Evolutionary conservation across 2,888 invertebrate genomes (phyloP).

Genomic region (Tromatobia lineatoria): DNA sequence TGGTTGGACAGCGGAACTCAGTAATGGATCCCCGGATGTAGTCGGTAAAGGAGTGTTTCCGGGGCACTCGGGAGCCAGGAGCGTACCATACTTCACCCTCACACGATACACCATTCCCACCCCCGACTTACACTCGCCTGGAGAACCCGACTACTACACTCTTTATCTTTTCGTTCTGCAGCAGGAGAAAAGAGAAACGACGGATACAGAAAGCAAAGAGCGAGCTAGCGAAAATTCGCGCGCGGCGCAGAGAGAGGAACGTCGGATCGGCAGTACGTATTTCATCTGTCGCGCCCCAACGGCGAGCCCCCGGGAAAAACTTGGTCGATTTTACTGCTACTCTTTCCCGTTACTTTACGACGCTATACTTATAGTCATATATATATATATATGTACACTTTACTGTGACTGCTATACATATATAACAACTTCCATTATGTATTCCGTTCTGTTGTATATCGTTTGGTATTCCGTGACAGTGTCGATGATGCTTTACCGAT

Average conservation of each 20-base stretch:
- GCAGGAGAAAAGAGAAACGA: slow-evolving; percentile 48
- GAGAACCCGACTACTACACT: slow-evolving; percentile 58
- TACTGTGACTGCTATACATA: slow-evolving; percentile 60
- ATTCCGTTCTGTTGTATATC: slow-evolving; percentile 68
- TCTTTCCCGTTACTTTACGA: slow-evolving; percentile 65
- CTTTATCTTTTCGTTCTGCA: slow-evolving; percentile 63
- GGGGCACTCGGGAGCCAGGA: slow-evolving; percentile 75
- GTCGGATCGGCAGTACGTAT: slow-evolving; percentile 61
- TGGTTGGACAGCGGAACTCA: slow-evolving; percentile 81
- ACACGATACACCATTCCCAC: slow-evolving; percentile 67
- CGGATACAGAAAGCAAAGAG: slow-evolving; percentile 47
- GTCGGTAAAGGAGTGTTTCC: slow-evolving; percentile 80
- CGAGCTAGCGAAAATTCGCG: slow-evolving; percentile 54
- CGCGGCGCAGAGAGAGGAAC: slow-evolving; percentile 31
- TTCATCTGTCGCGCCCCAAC: slow-evolving; percentile 63
- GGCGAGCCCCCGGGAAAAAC: slow-evolving; percentile 58
- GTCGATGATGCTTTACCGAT: slow-evolving; percentile 82
- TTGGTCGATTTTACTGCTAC: slow-evolving; percentile 68
- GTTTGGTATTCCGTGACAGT: slow-evolving; percentile 80
- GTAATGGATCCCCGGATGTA: slow-evolving; percentile 85
- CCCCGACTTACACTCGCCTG: slow-evolving; percentile 40
- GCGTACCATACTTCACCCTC: slow-evolving; percentile 67
- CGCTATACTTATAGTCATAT: slow-evolving; percentile 7
- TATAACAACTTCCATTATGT: slow-evolving; percentile 60
- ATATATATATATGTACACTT: slow-evolving; percentile 31